Base-by-base conservation (phyloP, 2,113 vertebrate genomes). In the Bubo bubo region DNA sequence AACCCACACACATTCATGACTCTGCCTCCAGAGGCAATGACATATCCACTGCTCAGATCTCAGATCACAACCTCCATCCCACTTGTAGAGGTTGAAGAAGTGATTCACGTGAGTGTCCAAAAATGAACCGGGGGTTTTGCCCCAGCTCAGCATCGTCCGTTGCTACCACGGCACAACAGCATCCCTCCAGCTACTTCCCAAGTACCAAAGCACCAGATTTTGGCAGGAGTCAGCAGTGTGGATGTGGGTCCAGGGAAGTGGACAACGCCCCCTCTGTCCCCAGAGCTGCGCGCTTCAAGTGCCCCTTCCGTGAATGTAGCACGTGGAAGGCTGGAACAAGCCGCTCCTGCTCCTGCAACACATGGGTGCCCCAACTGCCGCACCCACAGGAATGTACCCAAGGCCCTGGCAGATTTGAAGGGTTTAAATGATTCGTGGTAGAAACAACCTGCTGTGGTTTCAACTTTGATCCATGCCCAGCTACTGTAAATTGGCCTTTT, bases 301-400 rank as follows among this genome's bases (percentile, higher is more conserved):
- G 2, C 68, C 68, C 4, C 0, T n/a, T 5, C 5, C 1, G 8
- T 0, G 35, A 21, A 12, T 0, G 47, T 37, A 16, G 47, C 4
- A 35, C 0, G 10, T 10, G 30, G 56, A 23, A 32, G 49, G 39
- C 32, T 55, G 68, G 58, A 16, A 53, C 1, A 4, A 85, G 59
- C 70, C 17, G 1, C 49, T 56, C 50, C 71, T 6, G n/a, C 12
- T 21, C 49, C 14, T 3, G 37, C 20, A 30, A 10, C 62, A 15
- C 30, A 6, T 3, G 2, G 49, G 34, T 13, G 30, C 53, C 50
- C 45, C 4, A 0, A 23, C 19, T 3, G 73, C 63, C 62, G 37
- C 8, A 0, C 64, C 45, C 47, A 3, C 19, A 5, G 58, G 23
- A 39, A 30, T 1, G n/a, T 28, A n/a, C 34, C 43, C 14, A 8